Base-by-base conservation (phyloP, 2,888 invertebrate genomes). In the Cantharis rustica region DNA sequence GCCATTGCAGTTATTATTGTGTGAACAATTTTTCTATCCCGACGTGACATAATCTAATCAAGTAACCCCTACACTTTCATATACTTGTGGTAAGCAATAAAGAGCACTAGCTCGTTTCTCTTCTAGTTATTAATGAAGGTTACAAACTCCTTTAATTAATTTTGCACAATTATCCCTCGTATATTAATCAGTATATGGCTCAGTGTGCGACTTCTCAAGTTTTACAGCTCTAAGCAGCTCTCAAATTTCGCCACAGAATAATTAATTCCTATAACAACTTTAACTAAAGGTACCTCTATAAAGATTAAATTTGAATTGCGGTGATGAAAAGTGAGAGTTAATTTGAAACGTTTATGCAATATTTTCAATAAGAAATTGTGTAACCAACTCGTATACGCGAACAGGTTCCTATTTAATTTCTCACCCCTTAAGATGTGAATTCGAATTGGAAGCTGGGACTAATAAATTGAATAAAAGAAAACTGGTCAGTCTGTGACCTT, bases 81-180 rank as follows among this genome's bases (percentile, higher is more conserved):
- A 75, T 71, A 72, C 75, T 75, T 75, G 77, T 75, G 77, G 75
- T 68, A 61, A 31, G 75, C 75, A 75, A 78, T 76, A 76, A 76
- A 73, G 72, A 72, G 76, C 78, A 76, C 72, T 61, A 69, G 75
- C 78, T 73, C 75, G 74, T 84, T 83, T 83, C 85, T 85, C 86
- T 86, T 86, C 85, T 83, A 84, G 86, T 87, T 88, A 88, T 88
- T 88, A 88, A 88, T 88, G 88, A 87, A 88, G 87, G 87, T 86
- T 87, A 85, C 85, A 87, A 88, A 87, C 88, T 87, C 87, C 88
- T 88, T 88, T 88, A 88, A 88, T 88, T 88, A 88, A 88, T 88
- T 88, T 88, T 84, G 84, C 85, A 84, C 87, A 87, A 87, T 87
- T 87, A 88, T 87, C 86, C 87, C 85, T 84, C 85, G 85, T 86